phyloP scores from a whole-genome alignment of 1,140 invertebrate genomes.

The Holotrichia oblita region DNA sequence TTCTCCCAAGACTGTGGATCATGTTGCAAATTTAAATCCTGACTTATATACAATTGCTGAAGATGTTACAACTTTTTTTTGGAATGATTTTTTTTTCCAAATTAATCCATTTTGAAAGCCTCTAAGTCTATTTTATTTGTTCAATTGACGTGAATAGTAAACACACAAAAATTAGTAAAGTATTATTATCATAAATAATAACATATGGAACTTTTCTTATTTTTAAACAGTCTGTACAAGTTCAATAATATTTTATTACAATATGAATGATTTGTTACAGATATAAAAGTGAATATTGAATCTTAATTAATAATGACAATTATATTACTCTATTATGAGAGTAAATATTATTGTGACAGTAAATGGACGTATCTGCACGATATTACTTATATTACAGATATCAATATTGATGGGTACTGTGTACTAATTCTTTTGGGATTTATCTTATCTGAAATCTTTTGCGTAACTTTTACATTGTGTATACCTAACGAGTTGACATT shows the following conservation, averaged over 20 bases:
- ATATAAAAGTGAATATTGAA: not conserved
- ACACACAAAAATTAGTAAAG: no score
- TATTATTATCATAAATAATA: no score
- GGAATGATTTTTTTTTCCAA: no score
- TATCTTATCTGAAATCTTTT: constrained; percentile 4
- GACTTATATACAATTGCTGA: no score
- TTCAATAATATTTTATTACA: constrained; percentile 6
- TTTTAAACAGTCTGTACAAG: no score
- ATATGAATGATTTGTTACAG: not conserved
- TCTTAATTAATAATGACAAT: constrained; percentile 18
- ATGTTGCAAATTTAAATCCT: no score
- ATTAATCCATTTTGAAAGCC: no score
- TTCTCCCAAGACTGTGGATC: no score
- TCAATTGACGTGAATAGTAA: no score
- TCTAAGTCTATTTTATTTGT: no score
- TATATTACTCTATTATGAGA: not conserved
- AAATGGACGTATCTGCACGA: not conserved
- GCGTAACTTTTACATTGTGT: constrained; percentile 9
- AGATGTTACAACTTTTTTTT: no score
- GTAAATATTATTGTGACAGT: not conserved
- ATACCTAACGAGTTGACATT: not conserved
- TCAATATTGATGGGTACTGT: not conserved
- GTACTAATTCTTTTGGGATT: constrained; percentile 9
- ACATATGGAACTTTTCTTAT: no score
- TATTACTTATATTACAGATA: not conserved